Evolutionary conservation across 92 coral and sea anemone genomes (phyloP), one percentile per base, ranked within the genome.

Genomic region (Bergia sp.): DNA sequence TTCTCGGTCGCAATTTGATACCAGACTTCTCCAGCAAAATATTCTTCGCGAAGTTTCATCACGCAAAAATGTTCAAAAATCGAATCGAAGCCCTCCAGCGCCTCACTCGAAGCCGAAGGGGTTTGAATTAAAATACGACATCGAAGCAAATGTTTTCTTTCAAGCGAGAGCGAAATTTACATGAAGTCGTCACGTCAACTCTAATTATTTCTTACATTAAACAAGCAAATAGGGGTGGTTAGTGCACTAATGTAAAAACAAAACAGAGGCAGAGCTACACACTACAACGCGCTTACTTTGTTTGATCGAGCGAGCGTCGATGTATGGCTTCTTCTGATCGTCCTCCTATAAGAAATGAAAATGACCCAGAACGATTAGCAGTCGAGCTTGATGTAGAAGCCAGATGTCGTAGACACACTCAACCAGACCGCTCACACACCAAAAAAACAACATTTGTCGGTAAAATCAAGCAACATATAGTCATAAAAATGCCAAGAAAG

Each of bases 201-300:
- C 94, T 93, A 97, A 97, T 97, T 97, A 95, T 94, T 95, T 93
- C 95, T 89, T 93, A 97, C 95, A 91, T 95, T 89, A 91, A 93
- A 95, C 98, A 86, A 89, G 96, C 92, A 94, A 94, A 94, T 91
- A 94, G 86, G 89, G 90, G 95, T 95, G 95, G 95, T 91, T 92
- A 94, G 91, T 85, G 81, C 74, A 84, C 90, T 97, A 97, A 97
- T 97, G 89, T 92, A 86, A 96, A 95, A 96, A 90, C 99, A 94
- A 97, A 95, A 95, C 98, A 95, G 73, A 80, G 91, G 94, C 98
- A 95, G 73, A 80, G 91, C 88, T 83, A 86, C 88, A 85, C 88
- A 89, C 85, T 88, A 89, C 87, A 57, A 69, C 77, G 36, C 61
- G 85, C 99, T 90, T 90, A 97, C 99, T 90, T 76, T 4, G 93